Percentiles rank a stretch among this genome's conserved stretches.
These are phyloP conservation scores for Drosophila bifasciata DNA, from an alignment of 1,140 invertebrate species.

Conservation along the genomic window DNA sequence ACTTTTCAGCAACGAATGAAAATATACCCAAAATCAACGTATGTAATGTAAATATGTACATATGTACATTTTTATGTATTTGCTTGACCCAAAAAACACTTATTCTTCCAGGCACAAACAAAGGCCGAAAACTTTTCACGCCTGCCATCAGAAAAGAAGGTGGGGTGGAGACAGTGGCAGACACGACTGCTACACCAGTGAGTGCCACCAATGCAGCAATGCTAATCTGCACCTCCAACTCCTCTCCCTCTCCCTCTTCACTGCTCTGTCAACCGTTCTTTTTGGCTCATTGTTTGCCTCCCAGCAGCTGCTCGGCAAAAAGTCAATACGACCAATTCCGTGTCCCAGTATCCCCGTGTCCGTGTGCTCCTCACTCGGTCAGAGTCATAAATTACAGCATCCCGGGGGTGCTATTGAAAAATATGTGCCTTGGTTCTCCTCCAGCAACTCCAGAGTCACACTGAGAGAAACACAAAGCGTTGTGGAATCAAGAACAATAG, in stretches of 20 bases:
- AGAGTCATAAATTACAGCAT: constrained; percentile 79
- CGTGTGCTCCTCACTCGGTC: constrained; percentile 58
- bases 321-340: constrained; percentile 63
- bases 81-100: constrained; percentile 68
- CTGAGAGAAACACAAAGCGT: constrained; percentile 7
- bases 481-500: neutral
- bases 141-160: constrained; percentile 5
- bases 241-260: constrained; percentile 6
- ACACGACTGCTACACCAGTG: constrained; percentile 20
- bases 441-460: no score
- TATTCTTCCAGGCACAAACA: constrained; percentile 47
- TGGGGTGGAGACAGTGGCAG: constrained; percentile 50
- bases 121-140: constrained; percentile 68
- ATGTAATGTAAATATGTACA: constrained; percentile 18
- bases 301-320: constrained; percentile 59
- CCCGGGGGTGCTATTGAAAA: constrained; percentile 78
- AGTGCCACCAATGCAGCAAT: constrained; percentile 43
- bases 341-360: neutral
- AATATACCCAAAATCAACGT: constrained; percentile 45
- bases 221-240: constrained; percentile 50
- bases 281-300: constrained; percentile 20
- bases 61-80: constrained; percentile 32
- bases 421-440: constrained; percentile 25
- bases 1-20: constrained; percentile 66
- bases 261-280: neutral